A percentile compares a stretch with the other conserved stretches of the same genome.
Conservation (phyloP, 1,140 invertebrate genomes). For the Littorina saxatilis region DNA sequence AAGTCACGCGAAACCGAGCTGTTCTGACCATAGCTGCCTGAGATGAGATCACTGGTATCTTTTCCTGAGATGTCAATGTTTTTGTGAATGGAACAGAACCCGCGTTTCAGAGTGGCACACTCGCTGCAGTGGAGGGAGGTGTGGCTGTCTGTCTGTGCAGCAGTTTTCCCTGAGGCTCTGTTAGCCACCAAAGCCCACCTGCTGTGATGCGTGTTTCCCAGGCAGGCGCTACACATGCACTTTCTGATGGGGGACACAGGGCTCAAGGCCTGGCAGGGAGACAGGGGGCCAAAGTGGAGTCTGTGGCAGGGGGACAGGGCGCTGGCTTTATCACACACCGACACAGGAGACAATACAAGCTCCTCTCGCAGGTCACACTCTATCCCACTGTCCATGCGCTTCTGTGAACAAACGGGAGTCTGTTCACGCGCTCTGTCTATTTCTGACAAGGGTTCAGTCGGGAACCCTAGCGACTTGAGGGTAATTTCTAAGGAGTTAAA, state of each 20-base stretch:
- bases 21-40: not conserved
- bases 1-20: not conserved
- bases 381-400: not conserved
- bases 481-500: slow-evolving; percentile 29
- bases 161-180: not conserved
- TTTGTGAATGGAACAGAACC: not conserved
- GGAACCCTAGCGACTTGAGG: not conserved
- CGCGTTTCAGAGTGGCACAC: not conserved
- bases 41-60: not conserved
- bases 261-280: not conserved
- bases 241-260: not conserved
- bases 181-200: slow-evolving; percentile 12
- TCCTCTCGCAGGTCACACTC: slow-evolving; percentile 1
- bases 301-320: not conserved
- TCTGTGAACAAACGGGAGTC: not conserved
- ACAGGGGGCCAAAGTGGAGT: not conserved
- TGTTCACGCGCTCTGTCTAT: not conserved
- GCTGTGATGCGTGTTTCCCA: slow-evolving; percentile 16
- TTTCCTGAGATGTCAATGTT: slow-evolving; percentile 2
- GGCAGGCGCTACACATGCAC: slow-evolving; percentile 11
- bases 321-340: slow-evolving; percentile 26
- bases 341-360: not conserved
- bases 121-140: not conserved
- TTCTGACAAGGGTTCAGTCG: not conserved
- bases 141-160: not conserved